Conservation (phyloP, 2,888 invertebrate genomes). For the Nasonia oneida region DNA sequence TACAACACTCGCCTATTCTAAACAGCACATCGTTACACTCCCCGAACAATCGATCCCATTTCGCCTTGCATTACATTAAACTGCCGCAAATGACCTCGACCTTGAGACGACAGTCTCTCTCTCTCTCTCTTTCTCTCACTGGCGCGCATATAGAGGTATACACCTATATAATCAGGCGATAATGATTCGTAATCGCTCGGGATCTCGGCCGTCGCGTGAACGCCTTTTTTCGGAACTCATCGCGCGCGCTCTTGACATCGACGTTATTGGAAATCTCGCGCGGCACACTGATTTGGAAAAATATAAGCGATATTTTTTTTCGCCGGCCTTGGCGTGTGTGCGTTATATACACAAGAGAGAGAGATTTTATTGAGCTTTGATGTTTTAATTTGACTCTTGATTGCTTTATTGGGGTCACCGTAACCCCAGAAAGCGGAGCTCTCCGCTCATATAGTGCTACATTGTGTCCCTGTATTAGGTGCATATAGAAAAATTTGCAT, state of each 20-base stretch:
- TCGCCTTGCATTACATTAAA: slow-evolving; percentile 9
- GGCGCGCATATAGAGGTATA: too few species aligned
- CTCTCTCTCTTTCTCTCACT: background rate
- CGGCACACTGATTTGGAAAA: background rate
- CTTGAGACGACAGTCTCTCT: slow-evolving; percentile 5
- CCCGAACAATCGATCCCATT: slow-evolving; percentile 12
- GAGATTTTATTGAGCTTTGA: slow-evolving; percentile 21
- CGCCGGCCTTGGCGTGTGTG: background rate
- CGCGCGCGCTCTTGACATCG: background rate
- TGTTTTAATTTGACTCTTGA: slow-evolving; percentile 9
- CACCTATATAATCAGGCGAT: background rate
- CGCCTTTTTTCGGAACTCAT: background rate
- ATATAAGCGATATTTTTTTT: background rate
- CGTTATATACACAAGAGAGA: background rate
- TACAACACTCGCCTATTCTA: background rate
- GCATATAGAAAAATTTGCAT: background rate
- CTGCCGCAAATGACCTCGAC: background rate
- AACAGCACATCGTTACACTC: background rate
- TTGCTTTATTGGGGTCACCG: slow-evolving; percentile 9
- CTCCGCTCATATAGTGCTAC: background rate
- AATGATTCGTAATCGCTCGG: slow-evolving; percentile 7
- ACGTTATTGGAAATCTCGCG: background rate
- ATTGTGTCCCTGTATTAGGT: background rate
- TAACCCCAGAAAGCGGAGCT: background rate
- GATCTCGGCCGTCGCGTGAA: background rate